These are phyloP conservation scores for Ptychobarbus kaznakovi DNA, from an alignment of 2,797 vertebrate species.

Conservation along the genomic window DNA sequence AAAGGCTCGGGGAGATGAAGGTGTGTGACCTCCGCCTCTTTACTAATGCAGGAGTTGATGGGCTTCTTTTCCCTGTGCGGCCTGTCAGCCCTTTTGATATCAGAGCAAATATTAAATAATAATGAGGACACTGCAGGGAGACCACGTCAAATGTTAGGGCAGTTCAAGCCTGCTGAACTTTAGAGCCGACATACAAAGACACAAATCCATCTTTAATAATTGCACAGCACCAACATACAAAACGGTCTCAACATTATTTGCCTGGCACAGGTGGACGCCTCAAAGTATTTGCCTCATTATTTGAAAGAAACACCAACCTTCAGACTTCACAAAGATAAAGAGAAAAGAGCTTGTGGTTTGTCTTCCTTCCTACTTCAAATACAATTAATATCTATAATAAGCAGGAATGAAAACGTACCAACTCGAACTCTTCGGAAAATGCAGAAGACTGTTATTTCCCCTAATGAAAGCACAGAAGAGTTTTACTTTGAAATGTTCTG, in stretches of 20 bases:
- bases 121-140: conserved; percentile 52
- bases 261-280: not conserved
- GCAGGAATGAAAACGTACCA: not conserved
- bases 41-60: conserved; percentile 55
- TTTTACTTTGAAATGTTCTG: conserved; percentile 4
- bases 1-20: conserved; percentile 50
- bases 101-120: conserved; percentile 62
- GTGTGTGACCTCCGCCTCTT: conserved; percentile 26
- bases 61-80: conserved; percentile 50
- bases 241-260: conserved; percentile 15
- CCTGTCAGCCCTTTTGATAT: conserved; percentile 60
- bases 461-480: not conserved
- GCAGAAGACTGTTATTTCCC: not conserved
- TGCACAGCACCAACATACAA: conserved; percentile 28
- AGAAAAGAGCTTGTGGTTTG: not conserved
- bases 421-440: not conserved
- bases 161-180: conserved; percentile 35
- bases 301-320: conserved; percentile 18
- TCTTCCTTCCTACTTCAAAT: not conserved
- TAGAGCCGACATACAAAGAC: not conserved
- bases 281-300: conserved; percentile 5
- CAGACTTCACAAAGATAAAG: conserved; percentile 22
- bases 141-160: conserved; percentile 27
- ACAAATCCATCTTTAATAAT: conserved; percentile 24
- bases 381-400: conserved; percentile 7